A percentile compares a stretch with the other conserved stretches of the same genome.
phyloP scores from a whole-genome alignment of 2,113 vertebrate genomes.

The Neolamprologus toae region DNA sequence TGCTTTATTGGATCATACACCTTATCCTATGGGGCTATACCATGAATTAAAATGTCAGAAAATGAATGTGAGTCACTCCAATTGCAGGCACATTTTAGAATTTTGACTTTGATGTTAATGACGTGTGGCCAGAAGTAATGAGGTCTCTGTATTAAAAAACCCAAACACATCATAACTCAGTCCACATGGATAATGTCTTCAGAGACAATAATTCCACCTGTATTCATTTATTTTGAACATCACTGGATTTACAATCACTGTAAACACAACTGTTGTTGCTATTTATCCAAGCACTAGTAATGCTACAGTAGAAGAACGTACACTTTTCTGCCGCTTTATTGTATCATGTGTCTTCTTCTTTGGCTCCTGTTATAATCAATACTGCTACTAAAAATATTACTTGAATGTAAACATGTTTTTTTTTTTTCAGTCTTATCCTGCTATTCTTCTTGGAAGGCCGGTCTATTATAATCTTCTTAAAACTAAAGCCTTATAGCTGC shows the following conservation, averaged over 20 bases:
- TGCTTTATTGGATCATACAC: background rate
- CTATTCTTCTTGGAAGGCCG: background rate
- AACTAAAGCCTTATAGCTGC: background rate
- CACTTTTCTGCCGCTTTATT: background rate
- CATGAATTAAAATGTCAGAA: background rate
- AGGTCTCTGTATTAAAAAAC: background rate
- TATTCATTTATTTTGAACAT: background rate
- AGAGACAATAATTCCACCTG: background rate
- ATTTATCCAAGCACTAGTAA: background rate
- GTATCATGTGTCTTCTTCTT: background rate
- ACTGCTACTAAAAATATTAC: background rate
- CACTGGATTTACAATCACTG: background rate
- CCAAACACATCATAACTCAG: background rate
- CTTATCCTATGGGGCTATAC: background rate
- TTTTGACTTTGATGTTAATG: background rate
- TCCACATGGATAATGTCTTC: background rate
- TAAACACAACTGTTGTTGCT: background rate
- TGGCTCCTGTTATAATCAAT: background rate
- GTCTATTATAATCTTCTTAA: background rate
- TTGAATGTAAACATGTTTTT: background rate
- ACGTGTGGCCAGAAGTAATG: background rate
- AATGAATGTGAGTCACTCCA: background rate
- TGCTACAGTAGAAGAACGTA: background rate
- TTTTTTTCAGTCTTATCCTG: rapidly evolving
- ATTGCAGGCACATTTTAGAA: background rate